Evolutionary conservation across 2,113 vertebrate genomes (phyloP).

Genomic region (Phocoena phocoena): DNA sequence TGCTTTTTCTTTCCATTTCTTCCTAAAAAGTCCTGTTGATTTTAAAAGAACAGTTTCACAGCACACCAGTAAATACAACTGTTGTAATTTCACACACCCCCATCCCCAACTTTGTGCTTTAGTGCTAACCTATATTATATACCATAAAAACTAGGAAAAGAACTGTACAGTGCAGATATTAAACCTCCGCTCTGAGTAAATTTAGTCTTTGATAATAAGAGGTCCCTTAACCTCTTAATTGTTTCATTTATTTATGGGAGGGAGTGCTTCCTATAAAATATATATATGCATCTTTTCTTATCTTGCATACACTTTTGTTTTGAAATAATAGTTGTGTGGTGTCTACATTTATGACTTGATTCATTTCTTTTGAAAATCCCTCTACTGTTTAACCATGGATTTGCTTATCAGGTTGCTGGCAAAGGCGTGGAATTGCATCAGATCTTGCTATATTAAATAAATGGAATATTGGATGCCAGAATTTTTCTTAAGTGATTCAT

Average conservation of each 20-base stretch:
- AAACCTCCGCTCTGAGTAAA: slow-evolving; percentile 46
- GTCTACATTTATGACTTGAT: slow-evolving; percentile 54
- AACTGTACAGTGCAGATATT: slow-evolving; percentile 27
- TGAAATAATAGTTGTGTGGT: slow-evolving; percentile 47
- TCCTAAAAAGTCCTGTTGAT: slow-evolving; percentile 6
- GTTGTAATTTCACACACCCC: neutral
- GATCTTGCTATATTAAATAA: slow-evolving; percentile 62
- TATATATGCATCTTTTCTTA: neutral
- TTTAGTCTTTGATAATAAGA: slow-evolving; percentile 3
- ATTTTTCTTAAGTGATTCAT: slow-evolving; percentile 57
- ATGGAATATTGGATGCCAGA: slow-evolving; percentile 46
- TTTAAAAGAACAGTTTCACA: slow-evolving; percentile 52
- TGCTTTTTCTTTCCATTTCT: slow-evolving; percentile 20
- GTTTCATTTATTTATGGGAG: slow-evolving; percentile 32
- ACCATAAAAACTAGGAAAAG: neutral
- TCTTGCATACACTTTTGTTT: neutral
- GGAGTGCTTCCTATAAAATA: slow-evolving; percentile 19
- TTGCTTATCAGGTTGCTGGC: slow-evolving; percentile 49
- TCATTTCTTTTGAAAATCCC: slow-evolving; percentile 42
- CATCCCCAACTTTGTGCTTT: neutral
- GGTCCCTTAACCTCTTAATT: neutral
- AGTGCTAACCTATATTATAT: neutral
- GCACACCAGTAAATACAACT: neutral
- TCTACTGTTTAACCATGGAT: slow-evolving; percentile 12
- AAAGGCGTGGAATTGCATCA: slow-evolving; percentile 40